Conservation (phyloP, 1,140 invertebrate genomes). For the Archivesica marissinica region DNA sequence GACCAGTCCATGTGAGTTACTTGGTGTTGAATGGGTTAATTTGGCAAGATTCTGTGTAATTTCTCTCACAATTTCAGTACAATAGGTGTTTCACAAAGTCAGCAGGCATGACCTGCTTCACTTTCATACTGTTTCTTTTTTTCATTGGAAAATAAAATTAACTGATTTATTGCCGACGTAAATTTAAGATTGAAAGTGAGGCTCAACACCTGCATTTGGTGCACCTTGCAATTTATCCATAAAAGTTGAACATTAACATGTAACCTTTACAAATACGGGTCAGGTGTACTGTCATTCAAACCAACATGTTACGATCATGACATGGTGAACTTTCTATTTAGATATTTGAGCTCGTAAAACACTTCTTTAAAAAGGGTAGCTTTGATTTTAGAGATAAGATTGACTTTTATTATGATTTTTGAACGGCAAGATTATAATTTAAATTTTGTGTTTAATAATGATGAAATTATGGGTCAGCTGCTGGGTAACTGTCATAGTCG, state of each 20-base stretch:
- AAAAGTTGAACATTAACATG: not conserved
- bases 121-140: no score
- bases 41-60: no score
- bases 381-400: not conserved
- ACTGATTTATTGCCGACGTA: not conserved
- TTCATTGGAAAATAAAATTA: no score
- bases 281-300: not conserved
- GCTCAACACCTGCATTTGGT: not conserved
- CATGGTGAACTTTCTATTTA: constrained; percentile 6
- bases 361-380: constrained; percentile 16
- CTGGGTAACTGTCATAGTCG: not conserved
- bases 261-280: constrained; percentile 10
- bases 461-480: not conserved
- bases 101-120: no score
- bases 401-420: constrained; percentile 15
- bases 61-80: no score
- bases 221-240: not conserved
- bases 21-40: no score
- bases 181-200: not conserved
- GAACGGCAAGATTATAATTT: not conserved
- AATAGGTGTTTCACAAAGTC: no score
- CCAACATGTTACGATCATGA: not conserved
- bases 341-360: not conserved
- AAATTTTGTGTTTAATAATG: not conserved
- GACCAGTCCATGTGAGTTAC: no score